phyloP scores from a whole-genome alignment of 2,113 vertebrate genomes.

The Athene cunicularia region DNA sequence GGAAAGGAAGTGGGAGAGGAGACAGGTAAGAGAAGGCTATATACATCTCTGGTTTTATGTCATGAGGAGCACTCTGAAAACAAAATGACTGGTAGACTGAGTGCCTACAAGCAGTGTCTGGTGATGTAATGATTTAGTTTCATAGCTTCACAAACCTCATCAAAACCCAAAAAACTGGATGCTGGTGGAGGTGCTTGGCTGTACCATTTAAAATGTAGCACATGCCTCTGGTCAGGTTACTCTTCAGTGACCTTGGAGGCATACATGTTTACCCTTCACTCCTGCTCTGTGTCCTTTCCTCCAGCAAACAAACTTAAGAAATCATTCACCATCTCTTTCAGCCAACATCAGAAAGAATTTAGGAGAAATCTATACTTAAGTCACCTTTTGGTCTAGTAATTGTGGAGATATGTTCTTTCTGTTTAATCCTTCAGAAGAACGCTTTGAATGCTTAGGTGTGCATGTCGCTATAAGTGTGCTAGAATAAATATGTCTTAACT shows the following conservation, averaged over 20 bases:
- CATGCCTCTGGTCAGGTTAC: background rate
- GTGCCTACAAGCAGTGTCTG: fast-evolving
- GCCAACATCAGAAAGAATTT: background rate
- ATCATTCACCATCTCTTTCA: background rate
- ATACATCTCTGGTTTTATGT: background rate
- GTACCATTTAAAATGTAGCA: fast-evolving
- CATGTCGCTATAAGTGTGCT: background rate
- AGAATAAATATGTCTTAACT: conserved; percentile 2
- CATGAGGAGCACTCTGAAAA: background rate
- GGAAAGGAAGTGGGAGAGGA: background rate
- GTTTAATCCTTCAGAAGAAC: background rate
- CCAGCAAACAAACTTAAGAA: background rate
- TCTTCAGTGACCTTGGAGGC: background rate
- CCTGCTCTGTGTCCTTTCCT: background rate
- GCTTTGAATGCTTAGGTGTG: background rate
- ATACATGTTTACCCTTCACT: background rate
- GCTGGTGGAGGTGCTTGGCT: background rate
- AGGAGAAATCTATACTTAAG: background rate
- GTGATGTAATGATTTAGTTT: background rate
- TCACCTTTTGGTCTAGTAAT: background rate
- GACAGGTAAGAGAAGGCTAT: background rate
- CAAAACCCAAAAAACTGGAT: background rate
- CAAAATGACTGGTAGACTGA: background rate
- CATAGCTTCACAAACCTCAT: background rate
- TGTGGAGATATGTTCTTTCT: background rate